Percentiles rank a stretch among this genome's conserved stretches.
phyloP scores from a whole-genome alignment of 2,888 invertebrate genomes.

The Napeogenes inachia region DNA sequence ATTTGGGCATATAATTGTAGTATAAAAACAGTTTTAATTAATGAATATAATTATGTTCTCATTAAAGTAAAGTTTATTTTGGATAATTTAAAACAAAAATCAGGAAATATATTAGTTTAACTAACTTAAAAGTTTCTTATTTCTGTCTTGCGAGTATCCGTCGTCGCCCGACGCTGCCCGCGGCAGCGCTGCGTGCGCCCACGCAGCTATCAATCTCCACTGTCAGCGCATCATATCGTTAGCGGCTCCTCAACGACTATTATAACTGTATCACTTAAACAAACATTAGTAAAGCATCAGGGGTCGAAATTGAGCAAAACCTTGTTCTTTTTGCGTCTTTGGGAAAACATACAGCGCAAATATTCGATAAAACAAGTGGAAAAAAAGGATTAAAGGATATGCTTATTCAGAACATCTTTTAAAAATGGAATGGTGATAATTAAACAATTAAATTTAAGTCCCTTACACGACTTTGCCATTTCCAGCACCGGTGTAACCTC shows the following conservation, averaged over 20 bases:
- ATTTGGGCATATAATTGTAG: background rate
- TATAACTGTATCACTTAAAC: slow-evolving; percentile 5
- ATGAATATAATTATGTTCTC: background rate
- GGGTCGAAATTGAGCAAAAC: background rate
- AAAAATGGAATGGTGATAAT: background rate
- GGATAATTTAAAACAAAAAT: too few species aligned
- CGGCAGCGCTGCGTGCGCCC: slow-evolving; percentile 10
- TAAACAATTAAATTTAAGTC: background rate
- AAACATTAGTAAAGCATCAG: background rate
- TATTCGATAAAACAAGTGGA: background rate
- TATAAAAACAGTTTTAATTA: background rate
- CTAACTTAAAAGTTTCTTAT: background rate
- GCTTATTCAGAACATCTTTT: too few species aligned
- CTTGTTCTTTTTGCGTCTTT: background rate
- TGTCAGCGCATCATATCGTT: slow-evolving; percentile 26
- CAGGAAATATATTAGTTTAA: too few species aligned
- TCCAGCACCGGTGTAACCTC: slow-evolving; percentile 12
- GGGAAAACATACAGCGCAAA: background rate
- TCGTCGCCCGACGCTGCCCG: background rate
- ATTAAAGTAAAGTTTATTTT: background rate
- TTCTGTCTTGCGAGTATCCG: background rate
- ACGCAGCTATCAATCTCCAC: slow-evolving; percentile 30
- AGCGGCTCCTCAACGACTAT: slow-evolving; percentile 14
- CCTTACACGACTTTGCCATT: slow-evolving; percentile 25
- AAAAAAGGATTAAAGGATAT: too few species aligned